phyloP scores from a whole-genome alignment of 1,140 invertebrate genomes.

The Sycophaga agraensis region DNA sequence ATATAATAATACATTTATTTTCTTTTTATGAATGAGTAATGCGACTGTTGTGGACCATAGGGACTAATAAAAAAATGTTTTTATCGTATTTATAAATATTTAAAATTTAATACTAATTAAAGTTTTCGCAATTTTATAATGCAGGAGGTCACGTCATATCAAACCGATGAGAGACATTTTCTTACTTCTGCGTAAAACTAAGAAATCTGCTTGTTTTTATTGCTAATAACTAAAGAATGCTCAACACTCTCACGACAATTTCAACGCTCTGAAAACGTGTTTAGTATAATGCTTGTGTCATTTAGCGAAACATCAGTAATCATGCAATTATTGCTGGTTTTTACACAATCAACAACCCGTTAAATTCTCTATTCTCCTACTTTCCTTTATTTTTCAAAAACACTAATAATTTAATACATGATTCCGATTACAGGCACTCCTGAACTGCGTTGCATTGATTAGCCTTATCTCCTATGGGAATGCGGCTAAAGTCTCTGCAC shows the following conservation, averaged over 20 bases:
- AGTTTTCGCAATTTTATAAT: no score
- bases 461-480: slow-evolving; percentile 21
- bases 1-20: no score
- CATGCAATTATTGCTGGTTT: slow-evolving; percentile 14
- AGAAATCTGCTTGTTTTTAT: no score
- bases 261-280: not conserved
- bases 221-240: slow-evolving; percentile 1
- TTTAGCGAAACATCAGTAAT: not conserved
- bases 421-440: slow-evolving; percentile 22
- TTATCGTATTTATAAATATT: no score
- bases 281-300: not conserved
- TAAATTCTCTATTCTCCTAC: not conserved
- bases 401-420: slow-evolving; percentile 10
- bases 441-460: slow-evolving; percentile 27
- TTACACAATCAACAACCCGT: not conserved
- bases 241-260: not conserved
- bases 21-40: no score
- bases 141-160: no score
- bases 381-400: slow-evolving; percentile 5
- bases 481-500: slow-evolving; percentile 11
- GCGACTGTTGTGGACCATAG: no score
- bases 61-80: no score
- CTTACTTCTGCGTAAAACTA: no score
- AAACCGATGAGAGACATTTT: no score
- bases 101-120: no score